Conservation (phyloP, 2,113 vertebrate genomes). For the Dasyurus viverrinus region DNA sequence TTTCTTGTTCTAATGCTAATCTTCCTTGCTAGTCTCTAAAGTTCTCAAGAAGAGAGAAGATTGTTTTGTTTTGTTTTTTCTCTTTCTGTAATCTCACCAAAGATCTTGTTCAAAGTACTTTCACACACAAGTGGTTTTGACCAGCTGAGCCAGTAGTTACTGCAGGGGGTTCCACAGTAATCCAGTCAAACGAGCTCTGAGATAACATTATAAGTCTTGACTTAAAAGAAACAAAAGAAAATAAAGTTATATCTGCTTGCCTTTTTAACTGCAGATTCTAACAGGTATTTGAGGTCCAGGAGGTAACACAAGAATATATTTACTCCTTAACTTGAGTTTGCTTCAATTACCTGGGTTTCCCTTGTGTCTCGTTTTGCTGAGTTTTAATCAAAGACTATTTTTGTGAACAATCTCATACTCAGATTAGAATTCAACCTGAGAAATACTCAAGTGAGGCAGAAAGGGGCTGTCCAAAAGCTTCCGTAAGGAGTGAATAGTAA, state of each 20-base stretch:
- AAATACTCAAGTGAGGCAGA: constrained; percentile 12
- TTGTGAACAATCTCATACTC: constrained; percentile 39
- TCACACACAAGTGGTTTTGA: not conserved
- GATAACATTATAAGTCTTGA: not conserved
- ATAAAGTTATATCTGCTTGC: not conserved
- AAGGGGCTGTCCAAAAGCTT: not conserved
- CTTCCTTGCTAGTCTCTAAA: not conserved
- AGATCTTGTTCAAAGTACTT: not conserved
- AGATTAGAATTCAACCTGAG: constrained; percentile 39
- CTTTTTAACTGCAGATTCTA: constrained; percentile 27
- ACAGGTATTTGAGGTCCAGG: constrained; percentile 6
- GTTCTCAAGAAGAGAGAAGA: not conserved
- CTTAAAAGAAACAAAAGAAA: constrained; percentile 50
- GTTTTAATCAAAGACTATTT: constrained; percentile 28
- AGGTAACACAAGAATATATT: constrained; percentile 39
- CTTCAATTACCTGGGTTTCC: constrained; percentile 16
- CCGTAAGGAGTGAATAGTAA: not conserved
- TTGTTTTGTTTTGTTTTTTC: not conserved
- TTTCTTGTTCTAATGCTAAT: not conserved
- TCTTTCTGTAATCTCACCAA: not conserved
- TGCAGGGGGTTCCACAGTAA: not conserved
- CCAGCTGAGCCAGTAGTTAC: not conserved
- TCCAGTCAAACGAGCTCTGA: not conserved
- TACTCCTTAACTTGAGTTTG: constrained; percentile 30
- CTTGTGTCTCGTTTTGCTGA: constrained; percentile 2